Percentiles rank a stretch among this genome's conserved stretches.
These are phyloP conservation scores for Drosophila niveifrons DNA, from an alignment of 2,888 invertebrate species.

Conservation along the genomic window DNA sequence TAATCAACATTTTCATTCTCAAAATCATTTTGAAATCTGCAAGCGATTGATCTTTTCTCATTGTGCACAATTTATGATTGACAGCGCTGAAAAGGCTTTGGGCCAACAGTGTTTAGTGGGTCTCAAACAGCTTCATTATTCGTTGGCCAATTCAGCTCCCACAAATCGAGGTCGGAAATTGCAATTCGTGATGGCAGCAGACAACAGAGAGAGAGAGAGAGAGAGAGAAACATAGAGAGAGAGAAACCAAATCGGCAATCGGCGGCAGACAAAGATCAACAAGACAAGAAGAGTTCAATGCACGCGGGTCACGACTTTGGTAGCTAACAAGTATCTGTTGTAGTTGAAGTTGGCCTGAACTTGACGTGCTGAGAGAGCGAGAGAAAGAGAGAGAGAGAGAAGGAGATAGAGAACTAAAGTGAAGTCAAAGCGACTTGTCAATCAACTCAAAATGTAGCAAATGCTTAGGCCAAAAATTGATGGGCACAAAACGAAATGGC, in stretches of 20 bases:
- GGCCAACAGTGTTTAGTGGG: slow-evolving; percentile 8
- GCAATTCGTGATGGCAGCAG: slow-evolving; percentile 73
- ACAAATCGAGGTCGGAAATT: slow-evolving; percentile 69
- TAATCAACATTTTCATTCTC: too few relatives aligned
- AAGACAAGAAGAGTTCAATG: slow-evolving; percentile 73
- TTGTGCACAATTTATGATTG: slow-evolving; percentile 66
- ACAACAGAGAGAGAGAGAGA: slow-evolving; percentile 27
- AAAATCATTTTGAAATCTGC: too few relatives aligned
- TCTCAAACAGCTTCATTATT: slow-evolving; percentile 71
- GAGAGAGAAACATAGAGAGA: too few relatives aligned
- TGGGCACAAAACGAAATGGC: slow-evolving; percentile 59
- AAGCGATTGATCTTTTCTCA: neutral
- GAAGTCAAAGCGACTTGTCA: slow-evolving; percentile 43
- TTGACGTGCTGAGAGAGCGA: slow-evolving; percentile 36
- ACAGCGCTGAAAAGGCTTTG: slow-evolving; percentile 53
- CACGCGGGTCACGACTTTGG: slow-evolving; percentile 83
- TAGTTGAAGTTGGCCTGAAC: slow-evolving; percentile 33
- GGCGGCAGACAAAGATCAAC: neutral
- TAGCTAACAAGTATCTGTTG: slow-evolving; percentile 24
- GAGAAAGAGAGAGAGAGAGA: too few relatives aligned
- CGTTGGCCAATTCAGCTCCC: slow-evolving; percentile 57
- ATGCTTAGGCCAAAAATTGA: slow-evolving; percentile 51
- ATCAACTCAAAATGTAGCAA: slow-evolving; percentile 49
- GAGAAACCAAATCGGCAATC: neutral
- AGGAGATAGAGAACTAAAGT: too few relatives aligned